Conservation (phyloP, 2,113 vertebrate species). For the Platysternon megacephalum region DNA sequence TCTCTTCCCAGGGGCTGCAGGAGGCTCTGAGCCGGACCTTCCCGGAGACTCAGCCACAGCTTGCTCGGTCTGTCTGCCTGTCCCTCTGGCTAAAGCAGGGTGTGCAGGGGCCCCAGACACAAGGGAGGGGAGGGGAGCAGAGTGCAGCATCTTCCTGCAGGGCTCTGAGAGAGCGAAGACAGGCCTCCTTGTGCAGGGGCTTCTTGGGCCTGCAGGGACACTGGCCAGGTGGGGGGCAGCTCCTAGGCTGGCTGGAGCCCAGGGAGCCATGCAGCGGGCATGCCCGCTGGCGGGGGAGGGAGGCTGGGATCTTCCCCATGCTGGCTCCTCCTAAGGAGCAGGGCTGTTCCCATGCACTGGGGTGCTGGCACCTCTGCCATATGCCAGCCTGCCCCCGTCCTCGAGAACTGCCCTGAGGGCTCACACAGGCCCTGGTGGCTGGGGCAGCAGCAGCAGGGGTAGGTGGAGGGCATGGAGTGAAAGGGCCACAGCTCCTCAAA, state of each 20-base stretch:
- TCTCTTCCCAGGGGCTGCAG: neutral
- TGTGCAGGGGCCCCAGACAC: neutral
- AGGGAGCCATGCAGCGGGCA: neutral
- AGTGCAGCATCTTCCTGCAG: neutral
- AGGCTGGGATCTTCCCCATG: too few relatives aligned
- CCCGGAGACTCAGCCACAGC: neutral
- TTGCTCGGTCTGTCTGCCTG: neutral
- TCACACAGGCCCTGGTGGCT: neutral
- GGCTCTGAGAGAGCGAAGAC: neutral
- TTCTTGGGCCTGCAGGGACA: too few relatives aligned
- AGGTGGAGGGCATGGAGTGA: neutral
- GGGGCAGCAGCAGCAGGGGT: neutral
- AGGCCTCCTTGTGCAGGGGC: neutral
- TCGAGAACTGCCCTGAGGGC: neutral
- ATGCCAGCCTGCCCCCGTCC: neutral
- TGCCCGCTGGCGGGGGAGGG: neutral
- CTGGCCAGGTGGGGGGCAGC: neutral
- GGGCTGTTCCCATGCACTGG: neutral
- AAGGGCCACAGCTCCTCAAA: neutral
- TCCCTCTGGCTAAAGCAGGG: neutral
- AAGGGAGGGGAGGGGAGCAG: neutral
- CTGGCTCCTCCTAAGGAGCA: neutral
- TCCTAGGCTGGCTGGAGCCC: neutral
- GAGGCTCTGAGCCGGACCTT: neutral
- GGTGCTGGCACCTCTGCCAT: neutral